Conservation (phyloP, 2,888 invertebrate genomes). For the Notodromas monacha region DNA sequence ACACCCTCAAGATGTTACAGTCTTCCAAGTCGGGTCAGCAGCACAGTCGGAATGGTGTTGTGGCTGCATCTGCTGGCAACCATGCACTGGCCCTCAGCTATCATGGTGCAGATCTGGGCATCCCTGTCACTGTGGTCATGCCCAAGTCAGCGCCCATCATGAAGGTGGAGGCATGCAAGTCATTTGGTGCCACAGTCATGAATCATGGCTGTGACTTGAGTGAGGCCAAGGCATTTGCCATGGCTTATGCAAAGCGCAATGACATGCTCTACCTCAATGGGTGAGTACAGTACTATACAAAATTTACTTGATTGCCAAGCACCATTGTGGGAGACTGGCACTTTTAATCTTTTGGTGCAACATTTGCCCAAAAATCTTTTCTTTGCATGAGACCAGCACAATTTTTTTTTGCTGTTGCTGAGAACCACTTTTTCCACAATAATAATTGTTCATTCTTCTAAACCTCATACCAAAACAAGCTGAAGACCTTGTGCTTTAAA, state of each 20-base stretch:
- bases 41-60: conserved; percentile 39
- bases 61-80: conserved; percentile 74
- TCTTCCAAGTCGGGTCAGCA: too few species aligned
- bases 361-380: too few species aligned
- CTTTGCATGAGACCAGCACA: too few species aligned
- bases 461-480: too few species aligned
- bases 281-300: too few species aligned
- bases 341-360: too few species aligned
- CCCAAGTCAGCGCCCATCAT: conserved; percentile 73
- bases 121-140: conserved; percentile 67
- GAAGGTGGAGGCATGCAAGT: conserved; percentile 63
- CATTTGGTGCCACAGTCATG: conserved; percentile 50
- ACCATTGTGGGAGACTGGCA: too few species aligned
- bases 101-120: conserved; percentile 33
- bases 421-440: too few species aligned
- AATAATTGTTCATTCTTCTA: too few species aligned
- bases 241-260: conserved; percentile 33
- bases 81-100: conserved; percentile 57
- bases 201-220: conserved; percentile 47
- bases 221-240: conserved; percentile 46
- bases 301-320: too few species aligned
- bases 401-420: too few species aligned
- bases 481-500: too few species aligned
- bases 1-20: conserved; percentile 40
- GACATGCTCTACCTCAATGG: conserved; percentile 57